Base-by-base conservation (phyloP, 2,797 vertebrate species). In the Ibycter americanus region DNA sequence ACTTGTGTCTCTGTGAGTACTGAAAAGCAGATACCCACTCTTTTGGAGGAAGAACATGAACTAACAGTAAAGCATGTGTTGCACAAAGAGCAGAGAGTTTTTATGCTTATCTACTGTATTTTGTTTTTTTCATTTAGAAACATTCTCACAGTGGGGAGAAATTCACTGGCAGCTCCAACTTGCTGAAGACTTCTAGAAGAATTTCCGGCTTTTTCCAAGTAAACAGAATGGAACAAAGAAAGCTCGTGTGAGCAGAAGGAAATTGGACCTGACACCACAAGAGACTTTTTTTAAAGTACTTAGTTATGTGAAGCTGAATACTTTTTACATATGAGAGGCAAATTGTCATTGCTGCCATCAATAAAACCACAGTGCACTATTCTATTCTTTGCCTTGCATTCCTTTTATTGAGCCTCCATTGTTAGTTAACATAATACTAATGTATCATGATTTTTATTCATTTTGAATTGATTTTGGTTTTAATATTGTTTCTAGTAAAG, bases 301-400 rank as follows among this genome's bases (percentile, higher is more conserved):
- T 92, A 98, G 42, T 97, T 97, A 87, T 51, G 96, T 90, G 95
- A 97, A 94, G 78, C 77, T 87, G 85, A 97, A 96, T 88, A 97
- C 89, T 96, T 98, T 98, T 98, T 98, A 97, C 96, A 87, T 92
- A 87, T 90, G 52, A 97, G 46, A 95, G 91, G 90, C 92, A 96
- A 76, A 96, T 96, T 98, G 97, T 97, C 95, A 87, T 96, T 97
- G 94, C 88, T 97, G 83, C 89, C 96, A 85, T 95, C 94, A 98
- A 98, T 98, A 98, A 98, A 98, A 96, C 68, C 91, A 89, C 83
- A 83, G 62, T 95, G 96, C 90, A 86, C 96, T 98, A 96, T 93
- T 97, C 78, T 84, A 34, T 88, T 92, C 79, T 89, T 95, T 96
- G 94, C 95, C 97, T 97, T 96, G 84, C 74, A 90, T 95, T 97